These are phyloP conservation scores for Vidua chalybeata DNA, from an alignment of 2,113 vertebrate genomes.

Conservation along the genomic window DNA sequence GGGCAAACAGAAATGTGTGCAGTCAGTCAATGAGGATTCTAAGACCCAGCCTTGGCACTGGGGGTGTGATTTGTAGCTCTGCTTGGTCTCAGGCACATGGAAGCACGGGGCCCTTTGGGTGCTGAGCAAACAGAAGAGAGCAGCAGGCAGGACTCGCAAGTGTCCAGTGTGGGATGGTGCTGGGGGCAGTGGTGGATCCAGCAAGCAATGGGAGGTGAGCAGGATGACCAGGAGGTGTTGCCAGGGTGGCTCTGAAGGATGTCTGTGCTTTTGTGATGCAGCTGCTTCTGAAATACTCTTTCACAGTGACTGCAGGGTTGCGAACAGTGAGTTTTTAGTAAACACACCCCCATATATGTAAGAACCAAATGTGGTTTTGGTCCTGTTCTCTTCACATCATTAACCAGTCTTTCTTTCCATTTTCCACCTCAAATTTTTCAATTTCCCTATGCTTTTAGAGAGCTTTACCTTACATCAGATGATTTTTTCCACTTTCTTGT, in stretches of 20 bases:
- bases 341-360: fast-evolving
- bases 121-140: background rate
- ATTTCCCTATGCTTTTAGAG: background rate
- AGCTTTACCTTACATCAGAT: background rate
- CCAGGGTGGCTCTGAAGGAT: background rate
- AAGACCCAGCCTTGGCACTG: background rate
- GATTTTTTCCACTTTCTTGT: conserved; percentile 21
- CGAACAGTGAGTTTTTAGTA: background rate
- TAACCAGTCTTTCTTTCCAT: background rate
- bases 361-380: background rate
- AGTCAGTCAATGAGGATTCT: background rate
- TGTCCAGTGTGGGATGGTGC: fast-evolving
- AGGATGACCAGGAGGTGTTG: background rate
- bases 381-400: background rate
- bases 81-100: background rate
- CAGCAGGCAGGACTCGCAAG: background rate
- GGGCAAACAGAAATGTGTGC: background rate
- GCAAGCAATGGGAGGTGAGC: fast-evolving
- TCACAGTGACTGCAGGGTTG: background rate
- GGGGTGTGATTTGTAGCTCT: background rate
- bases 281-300: background rate
- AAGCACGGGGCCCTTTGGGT: background rate
- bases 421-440: background rate
- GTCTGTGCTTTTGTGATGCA: too few relatives aligned
- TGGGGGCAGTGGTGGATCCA: background rate